Conservation (phyloP, 2,888 invertebrate species). For the Alloplasta piceator region DNA sequence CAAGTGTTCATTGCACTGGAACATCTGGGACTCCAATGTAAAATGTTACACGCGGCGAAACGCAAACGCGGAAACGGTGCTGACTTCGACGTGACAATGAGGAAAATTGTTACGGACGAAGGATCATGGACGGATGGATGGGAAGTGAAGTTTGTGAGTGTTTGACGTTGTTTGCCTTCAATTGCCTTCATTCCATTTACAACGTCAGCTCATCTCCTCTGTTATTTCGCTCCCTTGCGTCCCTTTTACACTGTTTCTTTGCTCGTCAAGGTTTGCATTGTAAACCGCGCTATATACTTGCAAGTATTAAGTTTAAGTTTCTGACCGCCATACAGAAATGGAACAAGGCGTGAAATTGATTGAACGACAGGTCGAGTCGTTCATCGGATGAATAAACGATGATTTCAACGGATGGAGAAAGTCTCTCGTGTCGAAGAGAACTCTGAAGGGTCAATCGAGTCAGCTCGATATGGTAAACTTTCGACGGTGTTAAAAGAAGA, state of each 20-base stretch:
- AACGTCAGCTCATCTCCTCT: neutral
- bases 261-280: neutral
- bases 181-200: constrained; percentile 37
- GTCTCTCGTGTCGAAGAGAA: too few relatives aligned
- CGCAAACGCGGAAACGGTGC: neutral
- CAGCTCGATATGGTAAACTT: too few relatives aligned
- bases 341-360: too few relatives aligned
- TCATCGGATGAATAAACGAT: too few relatives aligned
- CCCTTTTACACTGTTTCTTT: neutral
- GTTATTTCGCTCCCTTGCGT: neutral
- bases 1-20: neutral
- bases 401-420: too few relatives aligned
- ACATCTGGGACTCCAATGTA: neutral
- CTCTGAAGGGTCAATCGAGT: too few relatives aligned
- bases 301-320: too few relatives aligned
- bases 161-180: constrained; percentile 14
- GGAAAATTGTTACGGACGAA: neutral
- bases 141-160: constrained; percentile 11
- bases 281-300: neutral
- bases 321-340: too few relatives aligned
- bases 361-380: too few relatives aligned
- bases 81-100: constrained; percentile 18
- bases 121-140: neutral
- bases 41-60: constrained; percentile 33
- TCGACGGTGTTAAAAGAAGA: neutral